These are phyloP conservation scores for Dermolepida albohirtum DNA, from an alignment of 2,888 invertebrate species.

Conservation along the genomic window DNA sequence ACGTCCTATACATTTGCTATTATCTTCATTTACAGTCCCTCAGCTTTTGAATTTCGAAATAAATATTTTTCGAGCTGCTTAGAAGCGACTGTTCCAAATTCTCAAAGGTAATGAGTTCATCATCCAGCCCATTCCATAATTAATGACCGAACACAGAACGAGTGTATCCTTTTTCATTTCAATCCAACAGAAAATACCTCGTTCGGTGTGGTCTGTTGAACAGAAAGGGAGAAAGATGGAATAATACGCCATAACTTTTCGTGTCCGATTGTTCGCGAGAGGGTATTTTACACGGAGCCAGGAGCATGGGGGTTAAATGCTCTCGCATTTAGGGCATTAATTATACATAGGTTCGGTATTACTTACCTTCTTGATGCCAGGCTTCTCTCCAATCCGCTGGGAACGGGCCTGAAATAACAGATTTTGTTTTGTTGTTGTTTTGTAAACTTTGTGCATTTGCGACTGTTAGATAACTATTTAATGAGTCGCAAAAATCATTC, in stretches of 20 bases:
- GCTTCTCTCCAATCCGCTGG: constrained; percentile 64
- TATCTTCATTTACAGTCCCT: constrained; percentile 8
- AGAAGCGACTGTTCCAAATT: constrained; percentile 39
- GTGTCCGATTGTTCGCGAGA: constrained; percentile 40
- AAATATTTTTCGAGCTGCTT: constrained; percentile 1
- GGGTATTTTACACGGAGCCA: constrained; percentile 50
- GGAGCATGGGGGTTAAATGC: constrained; percentile 59
- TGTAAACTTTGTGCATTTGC: constrained; percentile 39
- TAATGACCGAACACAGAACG: constrained; percentile 55
- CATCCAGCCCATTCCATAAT: constrained; percentile 60
- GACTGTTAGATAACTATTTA: constrained; percentile 24
- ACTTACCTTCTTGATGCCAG: constrained; percentile 67
- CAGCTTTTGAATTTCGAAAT: not conserved
- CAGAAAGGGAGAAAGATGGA: constrained; percentile 26
- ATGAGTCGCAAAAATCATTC: constrained; percentile 24
- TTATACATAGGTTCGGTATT: constrained; percentile 53
- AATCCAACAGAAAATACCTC: constrained; percentile 55
- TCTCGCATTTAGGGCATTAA: constrained; percentile 44
- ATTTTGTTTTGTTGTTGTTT: constrained; percentile 36
- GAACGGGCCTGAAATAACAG: constrained; percentile 61
- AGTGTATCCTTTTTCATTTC: not conserved
- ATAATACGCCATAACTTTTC: constrained; percentile 26
- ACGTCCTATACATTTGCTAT: not conserved
- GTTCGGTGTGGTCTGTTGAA: constrained; percentile 37
- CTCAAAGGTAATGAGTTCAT: constrained; percentile 56